Percentiles rank a stretch among this genome's conserved stretches.
Evolutionary conservation across 2,113 vertebrate genomes (phyloP).

Genomic region (Elephas maximus): DNA sequence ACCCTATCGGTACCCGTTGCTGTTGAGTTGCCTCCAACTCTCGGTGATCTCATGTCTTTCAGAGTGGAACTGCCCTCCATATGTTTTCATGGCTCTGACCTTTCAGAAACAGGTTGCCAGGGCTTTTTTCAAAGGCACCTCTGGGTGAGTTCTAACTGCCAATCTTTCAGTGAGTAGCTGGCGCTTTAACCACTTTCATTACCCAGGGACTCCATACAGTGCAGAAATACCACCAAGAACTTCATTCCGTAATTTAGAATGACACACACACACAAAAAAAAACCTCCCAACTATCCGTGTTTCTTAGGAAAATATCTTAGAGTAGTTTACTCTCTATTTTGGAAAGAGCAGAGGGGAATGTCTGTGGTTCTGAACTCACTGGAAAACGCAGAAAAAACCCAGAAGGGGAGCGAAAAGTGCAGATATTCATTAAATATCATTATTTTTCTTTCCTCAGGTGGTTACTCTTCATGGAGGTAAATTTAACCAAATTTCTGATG

Average conservation of each 20-base stretch:
- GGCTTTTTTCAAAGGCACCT: background rate
- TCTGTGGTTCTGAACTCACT: background rate
- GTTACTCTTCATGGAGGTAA: background rate
- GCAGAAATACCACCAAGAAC: background rate
- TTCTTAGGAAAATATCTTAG: slow-evolving; percentile 1
- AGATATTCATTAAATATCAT: background rate
- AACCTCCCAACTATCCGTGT: background rate
- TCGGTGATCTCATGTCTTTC: too few relatives aligned
- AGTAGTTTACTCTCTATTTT: background rate
- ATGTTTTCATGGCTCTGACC: background rate
- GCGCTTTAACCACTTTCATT: background rate
- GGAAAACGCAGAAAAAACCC: background rate
- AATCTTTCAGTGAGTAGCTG: background rate
- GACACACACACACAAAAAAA: background rate
- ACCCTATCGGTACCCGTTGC: background rate
- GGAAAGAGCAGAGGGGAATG: background rate
- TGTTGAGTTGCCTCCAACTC: too few relatives aligned
- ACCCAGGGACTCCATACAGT: background rate
- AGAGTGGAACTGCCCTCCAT: background rate
- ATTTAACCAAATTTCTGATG: slow-evolving; percentile 5
- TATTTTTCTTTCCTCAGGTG: background rate
- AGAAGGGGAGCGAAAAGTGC: background rate
- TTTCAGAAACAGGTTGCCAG: background rate
- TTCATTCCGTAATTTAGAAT: slow-evolving; percentile 2
- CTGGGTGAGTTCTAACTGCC: background rate